Base-by-base conservation (phyloP, 1,140 invertebrate species). In the Trachelipus rathkii region DNA sequence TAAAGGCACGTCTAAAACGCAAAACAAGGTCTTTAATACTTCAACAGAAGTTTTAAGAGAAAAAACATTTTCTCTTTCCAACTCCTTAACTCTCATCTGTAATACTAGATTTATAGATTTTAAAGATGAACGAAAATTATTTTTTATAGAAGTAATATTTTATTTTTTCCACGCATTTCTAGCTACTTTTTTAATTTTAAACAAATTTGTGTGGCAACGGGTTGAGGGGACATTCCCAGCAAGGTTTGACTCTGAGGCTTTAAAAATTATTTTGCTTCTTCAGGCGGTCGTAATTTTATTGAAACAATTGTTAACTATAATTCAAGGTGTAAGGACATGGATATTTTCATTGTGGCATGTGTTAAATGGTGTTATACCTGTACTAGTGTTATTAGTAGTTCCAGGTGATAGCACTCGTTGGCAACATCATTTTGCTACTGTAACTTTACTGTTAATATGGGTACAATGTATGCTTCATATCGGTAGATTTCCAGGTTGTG, bases 391-490 rank as follows among this genome's bases (percentile, higher is more conserved):
- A 10, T 50, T 71, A 11, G 79, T 82, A 11, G 43, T 80, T 15
- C 60, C 71, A 0, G 72, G 44, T 66, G 15, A 78, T 33, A 53
- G 23, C 44, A 67, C 15, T 3, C 23, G 53, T 85, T 89, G 87
- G 87, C 82, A 86, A 0, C 82, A 86, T 13, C 85, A 88, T 74
- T 81, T 89, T 4, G 85, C 87, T 0, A 86, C 88, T 0, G 75
- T 87, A 46, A 82, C 86, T 2, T 83, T 88, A 68, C 82, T 89
- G n/a, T 77, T 88, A 13, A 82, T 85, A 15, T 89, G 88, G 88
- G 84, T 85, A 10, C 85, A 88, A 81, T 83, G 87, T 71, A 88
- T 88, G 85, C 81, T 88, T 21, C 81, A 88, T 50, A 84, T 88
- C 45, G 87, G 88, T 9, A 73, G 83, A 85, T 80, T 82, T 44